These are phyloP conservation scores for Erynnis tages DNA, from an alignment of 2,888 invertebrate genomes.

Conservation along the genomic window DNA sequence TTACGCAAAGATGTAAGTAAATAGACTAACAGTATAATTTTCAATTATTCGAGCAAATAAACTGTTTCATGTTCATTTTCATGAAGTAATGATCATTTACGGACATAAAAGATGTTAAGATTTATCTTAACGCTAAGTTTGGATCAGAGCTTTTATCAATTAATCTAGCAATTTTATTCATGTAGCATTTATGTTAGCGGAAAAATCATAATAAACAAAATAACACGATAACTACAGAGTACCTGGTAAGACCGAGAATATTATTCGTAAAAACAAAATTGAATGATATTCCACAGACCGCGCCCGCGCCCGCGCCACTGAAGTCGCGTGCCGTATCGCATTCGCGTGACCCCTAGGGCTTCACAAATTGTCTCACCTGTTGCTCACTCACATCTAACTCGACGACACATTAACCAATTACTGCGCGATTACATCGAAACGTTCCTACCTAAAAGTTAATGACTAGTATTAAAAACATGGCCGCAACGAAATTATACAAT, in stretches of 20 bases:
- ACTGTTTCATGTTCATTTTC: no score
- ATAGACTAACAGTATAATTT: no score
- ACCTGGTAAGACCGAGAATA: no score
- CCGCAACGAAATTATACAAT: constrained; percentile 1
- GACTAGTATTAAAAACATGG: neutral
- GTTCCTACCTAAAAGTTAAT: neutral
- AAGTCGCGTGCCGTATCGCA: constrained; percentile 31
- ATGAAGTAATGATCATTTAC: no score
- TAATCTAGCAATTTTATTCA: no score
- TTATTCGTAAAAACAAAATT: no score
- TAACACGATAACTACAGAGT: neutral
- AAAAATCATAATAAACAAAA: neutral
- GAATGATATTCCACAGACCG: constrained; percentile 12
- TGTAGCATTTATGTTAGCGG: no score
- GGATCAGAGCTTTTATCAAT: no score
- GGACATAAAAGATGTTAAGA: no score
- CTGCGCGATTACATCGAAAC: constrained; percentile 3
- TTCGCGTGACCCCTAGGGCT: constrained; percentile 48
- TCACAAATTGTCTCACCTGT: constrained; percentile 51
- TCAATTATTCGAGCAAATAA: no score
- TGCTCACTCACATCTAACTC: constrained; percentile 38
- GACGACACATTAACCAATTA: constrained; percentile 37
- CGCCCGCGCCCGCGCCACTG: constrained; percentile 23
- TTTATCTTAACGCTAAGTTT: no score
- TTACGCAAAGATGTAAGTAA: no score